Evolutionary conservation across 1,140 invertebrate species (phyloP), one percentile per base, ranked within the genome.

Genomic region (Portunus trituberculatus): DNA sequence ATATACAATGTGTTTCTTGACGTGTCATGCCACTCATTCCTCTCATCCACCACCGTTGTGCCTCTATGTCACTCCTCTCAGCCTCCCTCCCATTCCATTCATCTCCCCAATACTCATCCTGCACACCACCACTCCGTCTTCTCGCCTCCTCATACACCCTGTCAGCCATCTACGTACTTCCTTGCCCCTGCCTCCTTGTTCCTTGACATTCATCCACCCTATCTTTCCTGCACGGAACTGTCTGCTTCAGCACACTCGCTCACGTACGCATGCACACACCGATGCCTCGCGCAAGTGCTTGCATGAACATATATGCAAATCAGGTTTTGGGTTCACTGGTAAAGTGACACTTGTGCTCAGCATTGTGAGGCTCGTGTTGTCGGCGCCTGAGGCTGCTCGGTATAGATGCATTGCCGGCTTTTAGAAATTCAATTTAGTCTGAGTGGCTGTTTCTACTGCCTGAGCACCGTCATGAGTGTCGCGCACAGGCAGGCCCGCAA

Each of bases 271-370:
- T 48, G 87, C 31, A 89, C 87, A 89, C 46, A 31, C n/a, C 39
- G 39, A 46, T 46, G 84, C 31, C 84, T 14, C 84, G 39, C 84
- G 31, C 39, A 28, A 87, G 29, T 46, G 84, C 84, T 20, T 87
- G 84, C 84, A 87, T 87, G 84, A 32, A 87, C 39, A 39, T 89
- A 89, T 89, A 89, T 89, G 87, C 39, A 89, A 46, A 89, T 89
- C 39, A 89, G 87, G 4, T 12, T 89, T 46, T 46, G 39, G 87
- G 46, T 48, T 45, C 39, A 89, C 25, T 48, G 46, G 87, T 89
- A 48, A 89, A 89, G 87, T 45, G 87, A 39, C 87, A 89, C 39
- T 45, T 89, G 39, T 89, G 31, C 46, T 89, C 46, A 89, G 87
- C 20, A 25, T 25, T 89, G 31, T 39, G 31, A 31, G 84, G 84